A percentile compares a stretch with the other conserved stretches of the same genome.
phyloP scores from a whole-genome alignment of 2,113 vertebrate genomes.

The Anthoscopus minutus region DNA sequence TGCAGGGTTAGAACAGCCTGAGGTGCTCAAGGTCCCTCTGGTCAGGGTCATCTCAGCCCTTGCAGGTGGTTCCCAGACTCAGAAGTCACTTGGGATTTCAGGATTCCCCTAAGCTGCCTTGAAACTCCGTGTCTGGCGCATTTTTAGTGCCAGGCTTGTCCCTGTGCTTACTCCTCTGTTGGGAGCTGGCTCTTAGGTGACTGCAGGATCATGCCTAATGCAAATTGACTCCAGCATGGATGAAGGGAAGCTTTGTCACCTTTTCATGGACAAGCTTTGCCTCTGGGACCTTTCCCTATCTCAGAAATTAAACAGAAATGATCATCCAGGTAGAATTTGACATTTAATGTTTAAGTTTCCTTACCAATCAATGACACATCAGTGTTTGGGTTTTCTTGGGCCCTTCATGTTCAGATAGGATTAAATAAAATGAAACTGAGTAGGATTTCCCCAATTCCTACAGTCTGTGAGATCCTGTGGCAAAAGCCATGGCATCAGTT shows the following conservation, averaged over 20 bases:
- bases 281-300: neutral
- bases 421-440: accelerated
- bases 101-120: neutral
- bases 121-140: accelerated
- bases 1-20: neutral
- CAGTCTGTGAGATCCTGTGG: neutral
- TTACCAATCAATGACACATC: neutral
- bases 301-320: neutral
- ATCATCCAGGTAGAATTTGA: neutral
- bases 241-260: neutral
- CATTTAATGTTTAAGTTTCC: neutral
- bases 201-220: neutral
- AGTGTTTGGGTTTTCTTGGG: neutral
- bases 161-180: neutral
- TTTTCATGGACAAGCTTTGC: neutral
- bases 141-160: neutral
- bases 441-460: neutral
- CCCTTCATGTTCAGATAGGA: neutral
- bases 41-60: neutral
- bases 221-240: neutral
- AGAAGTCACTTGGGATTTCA: neutral
- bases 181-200: neutral
- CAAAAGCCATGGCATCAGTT: neutral
- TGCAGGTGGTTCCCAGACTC: neutral
- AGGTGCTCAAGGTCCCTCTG: neutral